Conservation (phyloP, 2,113 vertebrate species). For the Cheirogaleus medius region DNA sequence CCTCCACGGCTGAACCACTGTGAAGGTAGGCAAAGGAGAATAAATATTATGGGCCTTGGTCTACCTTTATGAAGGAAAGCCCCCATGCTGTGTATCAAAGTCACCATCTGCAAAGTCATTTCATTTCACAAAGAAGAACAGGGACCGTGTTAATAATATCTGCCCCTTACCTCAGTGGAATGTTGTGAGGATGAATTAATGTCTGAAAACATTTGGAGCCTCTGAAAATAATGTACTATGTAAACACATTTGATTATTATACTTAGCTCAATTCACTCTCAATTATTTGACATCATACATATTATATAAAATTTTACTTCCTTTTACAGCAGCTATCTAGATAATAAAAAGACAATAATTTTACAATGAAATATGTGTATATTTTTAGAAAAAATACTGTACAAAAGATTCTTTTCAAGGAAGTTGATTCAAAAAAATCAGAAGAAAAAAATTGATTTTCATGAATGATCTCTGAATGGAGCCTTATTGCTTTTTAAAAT, state of each 20-base stretch:
- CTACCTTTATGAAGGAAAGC: background rate
- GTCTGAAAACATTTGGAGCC: background rate
- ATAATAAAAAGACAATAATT: slow-evolving; percentile 52
- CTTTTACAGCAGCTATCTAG: background rate
- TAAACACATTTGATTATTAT: background rate
- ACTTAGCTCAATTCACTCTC: background rate
- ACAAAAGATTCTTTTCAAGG: slow-evolving; percentile 32
- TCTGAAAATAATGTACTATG: background rate
- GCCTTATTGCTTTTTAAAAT: slow-evolving; percentile 75
- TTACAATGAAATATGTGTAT: slow-evolving; percentile 31
- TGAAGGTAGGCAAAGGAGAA: background rate
- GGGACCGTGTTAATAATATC: background rate
- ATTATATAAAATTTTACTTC: background rate
- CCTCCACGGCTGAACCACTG: background rate
- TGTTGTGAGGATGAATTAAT: slow-evolving; percentile 4
- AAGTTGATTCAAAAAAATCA: slow-evolving; percentile 59
- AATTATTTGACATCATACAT: background rate
- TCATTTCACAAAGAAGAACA: slow-evolving; percentile 14
- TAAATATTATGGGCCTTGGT: background rate
- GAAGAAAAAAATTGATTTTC: slow-evolving; percentile 66
- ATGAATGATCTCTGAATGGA: slow-evolving; percentile 69
- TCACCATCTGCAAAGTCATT: background rate
- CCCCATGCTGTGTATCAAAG: background rate
- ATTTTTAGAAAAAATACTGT: slow-evolving; percentile 12
- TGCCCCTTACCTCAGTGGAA: background rate